These are phyloP conservation scores for Verasper variegatus DNA, from an alignment of 2,113 vertebrate species.

Conservation along the genomic window DNA sequence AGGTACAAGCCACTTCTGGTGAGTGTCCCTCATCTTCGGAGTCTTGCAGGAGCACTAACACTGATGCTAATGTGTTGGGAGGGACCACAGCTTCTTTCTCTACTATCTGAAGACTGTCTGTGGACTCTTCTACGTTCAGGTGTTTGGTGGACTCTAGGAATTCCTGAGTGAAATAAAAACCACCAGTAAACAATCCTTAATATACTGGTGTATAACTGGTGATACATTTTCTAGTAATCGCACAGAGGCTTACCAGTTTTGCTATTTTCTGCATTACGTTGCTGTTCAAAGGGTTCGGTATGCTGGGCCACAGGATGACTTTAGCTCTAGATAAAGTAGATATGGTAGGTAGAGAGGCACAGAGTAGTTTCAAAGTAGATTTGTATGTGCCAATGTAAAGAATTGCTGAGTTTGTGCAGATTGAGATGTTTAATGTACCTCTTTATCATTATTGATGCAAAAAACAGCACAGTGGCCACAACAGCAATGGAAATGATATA, in stretches of 20 bases:
- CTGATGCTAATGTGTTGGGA: not conserved
- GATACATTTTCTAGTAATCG: not conserved
- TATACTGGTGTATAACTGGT: not conserved
- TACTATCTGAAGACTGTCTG: constrained; percentile 74
- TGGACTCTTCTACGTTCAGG: constrained; percentile 62
- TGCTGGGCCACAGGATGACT: constrained; percentile 78
- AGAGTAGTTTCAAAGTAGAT: not conserved
- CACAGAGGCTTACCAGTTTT: constrained; percentile 52
- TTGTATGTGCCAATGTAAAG: not conserved
- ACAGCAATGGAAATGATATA: constrained; percentile 25
- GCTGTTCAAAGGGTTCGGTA: constrained; percentile 86
- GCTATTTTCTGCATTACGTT: constrained; percentile 80
- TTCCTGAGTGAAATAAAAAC: constrained; percentile 49
- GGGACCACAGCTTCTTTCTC: constrained; percentile 44
- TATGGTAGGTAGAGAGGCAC: not conserved
- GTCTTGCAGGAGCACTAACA: not conserved
- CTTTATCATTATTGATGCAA: constrained; percentile 57
- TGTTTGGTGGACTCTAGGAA: constrained; percentile 51
- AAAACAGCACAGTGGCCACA: constrained; percentile 35
- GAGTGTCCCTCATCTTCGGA: constrained; percentile 1
- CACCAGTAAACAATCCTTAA: not conserved
- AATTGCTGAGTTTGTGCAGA: not conserved
- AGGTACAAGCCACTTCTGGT: not conserved
- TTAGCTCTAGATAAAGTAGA: constrained; percentile 35
- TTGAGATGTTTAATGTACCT: constrained; percentile 57